Evolutionary conservation across 2,797 vertebrate genomes (phyloP), one percentile per base, ranked within the genome.

Genomic region (Arctocebus calabarensis): DNA sequence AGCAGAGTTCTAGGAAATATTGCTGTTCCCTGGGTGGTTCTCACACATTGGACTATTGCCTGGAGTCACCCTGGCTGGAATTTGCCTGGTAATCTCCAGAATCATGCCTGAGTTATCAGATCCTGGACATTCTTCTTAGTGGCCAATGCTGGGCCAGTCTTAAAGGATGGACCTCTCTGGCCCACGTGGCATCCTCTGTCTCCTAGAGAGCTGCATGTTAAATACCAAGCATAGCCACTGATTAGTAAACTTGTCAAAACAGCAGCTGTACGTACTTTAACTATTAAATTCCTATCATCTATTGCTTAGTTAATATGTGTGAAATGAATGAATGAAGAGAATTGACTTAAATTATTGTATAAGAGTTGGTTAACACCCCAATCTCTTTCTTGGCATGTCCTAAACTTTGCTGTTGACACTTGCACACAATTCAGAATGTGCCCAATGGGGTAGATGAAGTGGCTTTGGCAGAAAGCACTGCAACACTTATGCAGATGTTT

Each of bases 351-450:
- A 40, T 90, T 91, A 27, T 59, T 93, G 27, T 86, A 12, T 79
- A 84, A 74, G 25, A 55, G 12, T 90, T 32, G 61, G 55, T 75
- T 91, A 91, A 55, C 11, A 81, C 23, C 12, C 23, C 7, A 71
- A 59, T 84, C 71, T 75, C 40, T 93, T 74, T 88, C 37, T 89
- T 79, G 84, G 59, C 27, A 78, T 64, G 19, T 88, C 48, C 14
- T 48, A 71, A 91, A 70, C 81, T 82, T 84, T 86, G 7, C 34
- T 95, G 93, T 34, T 92, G n/a, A 68, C 61, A 83, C 17, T 74
- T 77, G 59, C 74, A 70, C 29, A 75, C 62, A 88, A 10, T 75
- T 91, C 71, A 88, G 34, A 19, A 82, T 57, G 27, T 84, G 19
- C 20, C 34, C 64, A 32, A 68, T 19, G 77, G 57, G 9, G 52